phyloP scores from a whole-genome alignment of 1,140 invertebrate species.

The Andricus grossulariae region DNA sequence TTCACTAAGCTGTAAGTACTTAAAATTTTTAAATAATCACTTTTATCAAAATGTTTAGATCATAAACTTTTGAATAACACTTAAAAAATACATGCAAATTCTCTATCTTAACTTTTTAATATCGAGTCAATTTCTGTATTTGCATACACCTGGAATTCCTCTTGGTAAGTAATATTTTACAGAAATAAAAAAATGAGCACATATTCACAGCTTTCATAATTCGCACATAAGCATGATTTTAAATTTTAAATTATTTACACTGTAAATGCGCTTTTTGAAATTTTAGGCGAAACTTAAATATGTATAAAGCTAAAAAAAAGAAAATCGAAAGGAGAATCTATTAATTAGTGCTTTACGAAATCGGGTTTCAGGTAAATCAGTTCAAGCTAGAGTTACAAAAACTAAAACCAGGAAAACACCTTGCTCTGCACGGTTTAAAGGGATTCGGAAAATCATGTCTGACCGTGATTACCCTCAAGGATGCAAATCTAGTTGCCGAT shows the following conservation, averaged over 20 bases:
- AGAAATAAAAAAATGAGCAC: neutral
- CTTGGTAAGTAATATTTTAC: constrained; percentile 41
- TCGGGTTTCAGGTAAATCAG: constrained; percentile 61
- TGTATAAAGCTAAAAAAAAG: constrained; percentile 57
- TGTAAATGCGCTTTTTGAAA: no score
- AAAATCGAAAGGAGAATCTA: constrained; percentile 51
- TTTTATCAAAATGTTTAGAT: no score
- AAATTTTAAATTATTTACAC: neutral
- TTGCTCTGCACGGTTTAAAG: constrained; percentile 82
- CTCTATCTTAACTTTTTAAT: neutral
- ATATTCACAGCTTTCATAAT: constrained; percentile 5
- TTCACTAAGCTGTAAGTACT: no score
- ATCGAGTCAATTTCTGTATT: constrained; percentile 15
- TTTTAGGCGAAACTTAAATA: constrained; percentile 50
- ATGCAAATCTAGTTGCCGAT: constrained; percentile 73
- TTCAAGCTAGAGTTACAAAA: constrained; percentile 41
- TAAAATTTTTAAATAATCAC: no score
- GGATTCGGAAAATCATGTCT: constrained; percentile 83
- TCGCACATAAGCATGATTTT: constrained; percentile 33
- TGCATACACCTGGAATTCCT: constrained; percentile 20
- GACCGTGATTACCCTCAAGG: constrained; percentile 78
- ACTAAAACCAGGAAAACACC: constrained; percentile 72
- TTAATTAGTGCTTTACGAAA: constrained; percentile 61
- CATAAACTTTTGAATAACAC: no score
- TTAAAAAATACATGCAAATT: neutral